Conservation (phyloP, 2,113 vertebrate species). For the Paramormyrops kingsleyae region DNA sequence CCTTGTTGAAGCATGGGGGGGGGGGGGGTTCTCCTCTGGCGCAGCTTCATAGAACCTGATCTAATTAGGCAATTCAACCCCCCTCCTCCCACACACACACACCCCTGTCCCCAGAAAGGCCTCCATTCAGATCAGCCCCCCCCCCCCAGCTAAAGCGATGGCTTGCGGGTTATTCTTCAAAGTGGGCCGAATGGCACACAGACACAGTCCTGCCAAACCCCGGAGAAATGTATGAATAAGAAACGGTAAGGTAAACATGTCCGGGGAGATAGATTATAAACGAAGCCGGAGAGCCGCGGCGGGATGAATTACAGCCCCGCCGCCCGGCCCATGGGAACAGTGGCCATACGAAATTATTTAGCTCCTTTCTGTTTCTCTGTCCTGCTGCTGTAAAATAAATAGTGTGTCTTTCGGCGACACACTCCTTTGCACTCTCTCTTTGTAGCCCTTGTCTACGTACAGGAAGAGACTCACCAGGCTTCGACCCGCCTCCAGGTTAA, state of each 20-base stretch:
- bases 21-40: background rate
- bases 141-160: background rate
- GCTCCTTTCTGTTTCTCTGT: conserved; percentile 7
- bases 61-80: background rate
- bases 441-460: background rate
- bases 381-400: background rate
- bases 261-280: conserved; percentile 14
- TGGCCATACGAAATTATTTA: conserved; percentile 3
- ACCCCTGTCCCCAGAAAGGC: background rate
- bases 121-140: background rate
- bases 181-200: background rate
- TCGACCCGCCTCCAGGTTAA: background rate
- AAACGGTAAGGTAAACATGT: conserved; percentile 22
- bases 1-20: background rate
- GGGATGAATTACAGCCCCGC: conserved; percentile 1
- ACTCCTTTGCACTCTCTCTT: background rate
- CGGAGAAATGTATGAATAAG: conserved; percentile 15
- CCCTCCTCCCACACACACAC: background rate
- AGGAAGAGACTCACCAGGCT: background rate
- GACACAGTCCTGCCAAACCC: conserved; percentile 19
- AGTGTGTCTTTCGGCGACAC: background rate
- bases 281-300: background rate
- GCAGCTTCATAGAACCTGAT: conserved; percentile 6
- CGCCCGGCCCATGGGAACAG: background rate
- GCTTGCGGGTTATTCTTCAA: conserved; percentile 7